Evolutionary conservation across 1,140 invertebrate species (phyloP), one percentile per base, ranked within the genome.

Genomic region (Heterodera schachtii): DNA sequence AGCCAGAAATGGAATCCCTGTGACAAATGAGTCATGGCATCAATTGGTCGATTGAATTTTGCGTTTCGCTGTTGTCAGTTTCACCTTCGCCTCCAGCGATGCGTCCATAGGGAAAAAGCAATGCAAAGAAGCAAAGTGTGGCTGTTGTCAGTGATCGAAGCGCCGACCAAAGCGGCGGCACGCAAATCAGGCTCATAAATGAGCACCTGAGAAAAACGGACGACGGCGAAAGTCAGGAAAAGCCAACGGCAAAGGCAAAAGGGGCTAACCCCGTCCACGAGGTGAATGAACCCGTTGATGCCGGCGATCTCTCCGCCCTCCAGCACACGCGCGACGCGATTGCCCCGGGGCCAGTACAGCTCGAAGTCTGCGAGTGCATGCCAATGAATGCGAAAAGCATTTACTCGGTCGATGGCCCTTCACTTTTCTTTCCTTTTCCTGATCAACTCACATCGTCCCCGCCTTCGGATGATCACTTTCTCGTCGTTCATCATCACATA

Each of bases 401-500:
- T 31, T 67, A 47, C 31, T 43, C 43, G 9, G 52, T 3, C n/a
- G 44, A 81, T 47, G 47, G 4, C 4, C 47, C 47, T 41, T 76
- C 21, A 9, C 46, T 46, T 73, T 1, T n/a, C 41, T 3, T 46
- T 67, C 16, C 6, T 21, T 71, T 21, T 31, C 69, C 69, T 46
- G 21, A 46, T 2, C 47, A 13, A 81, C 82, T 87, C 75, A 89
- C 89, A 89, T 87, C 88, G 79, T 44, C 89, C 89, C 67, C 88
- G 81, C 64, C 88, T 81, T 66, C 88, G 67, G 60, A 89, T 88
- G n/a, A 89, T 75, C 2, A 89, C 89, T 60, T 89, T 90, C 70
- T 89, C 89, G 81, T 89, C 87, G 78, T 89, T 89, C 88, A 89
- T 89, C 88, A 90, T 89, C 31, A 86, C 81, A 67, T 86, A 87